A percentile compares a stretch with the other conserved stretches of the same genome.
These are phyloP conservation scores for Sebastes alutus DNA, from an alignment of 2,797 vertebrate species.

Conservation along the genomic window DNA sequence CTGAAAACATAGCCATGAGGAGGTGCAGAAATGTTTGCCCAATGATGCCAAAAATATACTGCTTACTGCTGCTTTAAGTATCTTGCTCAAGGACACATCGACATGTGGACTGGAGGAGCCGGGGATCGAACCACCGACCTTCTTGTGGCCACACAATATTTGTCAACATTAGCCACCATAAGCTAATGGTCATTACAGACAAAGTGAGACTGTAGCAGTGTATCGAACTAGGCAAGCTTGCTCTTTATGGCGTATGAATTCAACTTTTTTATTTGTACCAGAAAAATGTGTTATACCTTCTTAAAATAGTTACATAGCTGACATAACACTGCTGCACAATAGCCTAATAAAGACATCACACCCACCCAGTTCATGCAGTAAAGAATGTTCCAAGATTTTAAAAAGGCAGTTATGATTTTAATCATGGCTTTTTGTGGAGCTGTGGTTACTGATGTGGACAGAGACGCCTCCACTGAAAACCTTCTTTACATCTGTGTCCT, in stretches of 20 bases:
- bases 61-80: no score
- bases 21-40: no score
- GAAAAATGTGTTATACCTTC: not conserved
- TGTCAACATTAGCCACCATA: not conserved
- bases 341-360: not conserved
- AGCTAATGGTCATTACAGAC: not conserved
- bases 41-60: no score
- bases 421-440: not conserved
- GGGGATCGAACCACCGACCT: not conserved
- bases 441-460: not conserved
- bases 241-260: not conserved
- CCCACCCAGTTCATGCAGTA: not conserved
- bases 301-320: not conserved
- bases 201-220: not conserved
- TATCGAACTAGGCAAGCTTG: not conserved
- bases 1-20: no score
- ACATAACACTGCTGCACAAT: not conserved
- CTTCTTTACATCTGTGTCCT: not conserved
- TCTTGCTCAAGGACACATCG: not conserved
- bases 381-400: no score
- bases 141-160: not conserved
- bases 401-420: no score
- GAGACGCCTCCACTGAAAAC: not conserved
- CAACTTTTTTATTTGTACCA: not conserved
- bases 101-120: not conserved